Conservation (phyloP, 2,113 vertebrate species). For the Paramormyrops kingsleyae region DNA sequence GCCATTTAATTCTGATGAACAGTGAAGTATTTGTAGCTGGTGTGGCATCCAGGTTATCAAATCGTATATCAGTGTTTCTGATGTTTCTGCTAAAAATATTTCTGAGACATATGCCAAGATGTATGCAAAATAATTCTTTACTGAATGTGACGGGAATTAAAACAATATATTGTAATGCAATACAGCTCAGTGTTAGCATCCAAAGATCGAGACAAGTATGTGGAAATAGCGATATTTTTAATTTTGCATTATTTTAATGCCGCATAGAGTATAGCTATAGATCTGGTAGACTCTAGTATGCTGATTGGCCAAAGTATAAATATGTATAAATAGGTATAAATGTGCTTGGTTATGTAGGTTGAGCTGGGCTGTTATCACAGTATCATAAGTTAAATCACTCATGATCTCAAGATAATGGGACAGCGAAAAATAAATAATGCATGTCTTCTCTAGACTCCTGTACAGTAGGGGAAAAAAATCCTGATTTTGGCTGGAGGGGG, state of each 20-base stretch:
- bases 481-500: neutral
- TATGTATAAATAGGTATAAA: neutral
- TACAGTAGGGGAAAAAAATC: neutral
- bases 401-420: neutral
- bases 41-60: neutral
- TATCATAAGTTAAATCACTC: neutral
- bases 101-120: neutral
- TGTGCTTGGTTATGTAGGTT: neutral
- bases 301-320: neutral
- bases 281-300: neutral
- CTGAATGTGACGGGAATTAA: neutral
- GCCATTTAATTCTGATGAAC: neutral
- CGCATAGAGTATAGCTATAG: neutral
- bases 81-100: neutral
- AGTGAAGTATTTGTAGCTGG: neutral
- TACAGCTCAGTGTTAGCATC: neutral
- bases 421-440: neutral
- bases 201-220: neutral
- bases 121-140: neutral
- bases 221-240: neutral
- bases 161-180: neutral
- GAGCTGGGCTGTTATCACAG: neutral
- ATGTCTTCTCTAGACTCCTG: neutral
- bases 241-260: neutral
- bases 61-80: neutral